Evolutionary conservation across 2,797 vertebrate genomes (phyloP), one percentile per base, ranked within the genome.

Genomic region (Ambastaia sidthimunki): DNA sequence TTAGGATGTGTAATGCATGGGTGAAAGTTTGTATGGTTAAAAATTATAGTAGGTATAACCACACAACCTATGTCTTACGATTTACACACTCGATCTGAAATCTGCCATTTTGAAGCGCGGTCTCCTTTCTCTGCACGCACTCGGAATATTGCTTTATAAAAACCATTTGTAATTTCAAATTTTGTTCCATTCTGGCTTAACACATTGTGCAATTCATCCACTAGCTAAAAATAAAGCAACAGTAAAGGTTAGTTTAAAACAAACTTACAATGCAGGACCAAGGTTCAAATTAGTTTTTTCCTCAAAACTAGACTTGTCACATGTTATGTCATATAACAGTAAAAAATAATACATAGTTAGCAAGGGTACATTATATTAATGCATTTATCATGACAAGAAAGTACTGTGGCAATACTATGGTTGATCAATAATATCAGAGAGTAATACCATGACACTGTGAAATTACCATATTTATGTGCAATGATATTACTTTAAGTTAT

Each of bases 131-230:
- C 77, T 9, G 77, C 0, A 1, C 77, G 68, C 7, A 72, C 69
- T 65, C 69, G 31, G n/a, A 79, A 72, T 18, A 21, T 16, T 15
- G 48, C 77, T 66, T 69, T 59, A 57, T 66, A 57, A 31, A 72
- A 66, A 19, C 28, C 69, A 66, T 34, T 4, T 2, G 77, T 72
- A 4, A 79, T 11, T 12, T 11, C 2, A 65, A 72, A 7, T 3
- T 13, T 12, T 44, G 3, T 65, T 5, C 47, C 1, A 31, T 6
- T 72, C 7, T 19, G 48, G 34, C 34, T 66, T 0, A 21, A 16
- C 10, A 72, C 47, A 19, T 10, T 47, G 19, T 66, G 21, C 77
- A 69, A 79, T 6, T 55, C 16, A 9, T 44, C 59, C 1, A 2
- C 60, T 55, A 48, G 7, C 69, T 79, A 21, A 65, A 72, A 55